Evolutionary conservation across 2,113 vertebrate genomes (phyloP).

Genomic region (Cromileptes altivelis): DNA sequence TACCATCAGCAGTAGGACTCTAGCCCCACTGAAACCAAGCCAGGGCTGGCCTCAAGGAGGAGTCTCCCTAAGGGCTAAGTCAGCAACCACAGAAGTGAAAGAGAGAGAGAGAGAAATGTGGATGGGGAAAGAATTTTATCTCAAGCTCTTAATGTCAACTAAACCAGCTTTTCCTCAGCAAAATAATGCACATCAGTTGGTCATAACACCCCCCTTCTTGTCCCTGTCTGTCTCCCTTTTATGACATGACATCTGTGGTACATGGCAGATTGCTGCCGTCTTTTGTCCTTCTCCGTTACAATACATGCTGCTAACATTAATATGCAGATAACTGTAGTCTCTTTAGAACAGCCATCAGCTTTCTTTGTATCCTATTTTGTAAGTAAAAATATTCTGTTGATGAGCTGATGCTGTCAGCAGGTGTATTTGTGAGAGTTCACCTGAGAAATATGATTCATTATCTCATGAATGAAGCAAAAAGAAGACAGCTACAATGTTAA

Average conservation of each 20-base stretch:
- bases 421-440: not conserved
- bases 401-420: slow-evolving; percentile 1
- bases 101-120: not conserved
- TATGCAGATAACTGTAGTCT: not conserved
- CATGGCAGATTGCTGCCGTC: not conserved
- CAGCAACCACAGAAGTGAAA: slow-evolving; percentile 26
- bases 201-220: not conserved
- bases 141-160: slow-evolving; percentile 4
- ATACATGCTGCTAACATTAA: slow-evolving; percentile 9
- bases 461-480: slow-evolving; percentile 4
- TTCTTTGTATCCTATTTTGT: slow-evolving; percentile 8
- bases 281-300: slow-evolving; percentile 10
- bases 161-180: not conserved
- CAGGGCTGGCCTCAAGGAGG: not conserved
- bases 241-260: not conserved
- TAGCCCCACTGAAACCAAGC: slow-evolving; percentile 13
- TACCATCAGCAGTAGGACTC: slow-evolving; percentile 6
- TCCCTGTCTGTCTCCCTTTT: not conserved
- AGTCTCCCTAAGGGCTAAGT: slow-evolving; percentile 43
- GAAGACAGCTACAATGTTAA: not conserved
- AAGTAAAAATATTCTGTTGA: not conserved
- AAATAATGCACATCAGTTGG: not conserved
- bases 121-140: slow-evolving; percentile 13
- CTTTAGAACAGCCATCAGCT: not conserved
- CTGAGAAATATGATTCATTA: not conserved